Conservation (phyloP, 2,113 vertebrate genomes). For the Pangasianodon hypophthalmus region DNA sequence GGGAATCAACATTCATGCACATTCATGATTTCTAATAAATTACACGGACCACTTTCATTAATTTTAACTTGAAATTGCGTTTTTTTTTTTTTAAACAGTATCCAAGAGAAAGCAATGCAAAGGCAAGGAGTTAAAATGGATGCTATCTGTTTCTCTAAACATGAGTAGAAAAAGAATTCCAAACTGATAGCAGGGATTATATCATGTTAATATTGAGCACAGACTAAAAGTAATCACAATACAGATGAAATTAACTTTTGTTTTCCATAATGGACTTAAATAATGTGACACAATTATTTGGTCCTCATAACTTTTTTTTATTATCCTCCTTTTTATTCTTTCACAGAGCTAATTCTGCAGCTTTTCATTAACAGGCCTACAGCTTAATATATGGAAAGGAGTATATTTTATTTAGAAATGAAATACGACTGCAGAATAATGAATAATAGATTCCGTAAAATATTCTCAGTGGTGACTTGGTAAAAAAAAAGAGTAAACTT, state of each 20-base stretch:
- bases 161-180: not conserved
- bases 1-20: not conserved
- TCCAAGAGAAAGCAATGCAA: not conserved
- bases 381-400: not conserved
- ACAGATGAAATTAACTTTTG: slow-evolving; percentile 21
- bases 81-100: not conserved
- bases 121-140: not conserved
- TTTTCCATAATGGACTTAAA: slow-evolving; percentile 24
- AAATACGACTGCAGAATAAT: not conserved
- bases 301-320: not conserved
- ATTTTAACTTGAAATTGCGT: not conserved
- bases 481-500: not conserved
- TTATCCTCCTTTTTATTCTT: slow-evolving; percentile 4
- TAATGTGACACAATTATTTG: not conserved
- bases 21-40: not conserved
- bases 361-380: not conserved
- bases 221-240: not conserved
- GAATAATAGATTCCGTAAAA: not conserved
- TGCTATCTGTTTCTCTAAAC: not conserved
- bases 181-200: not conserved
- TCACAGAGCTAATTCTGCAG: not conserved
- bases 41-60: not conserved
- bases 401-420: not conserved
- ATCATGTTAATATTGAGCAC: not conserved
- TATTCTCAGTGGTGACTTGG: not conserved